A percentile compares a stretch with the other conserved stretches of the same genome.
Conservation (phyloP, 1,140 invertebrate genomes). For the Diprion similis region DNA sequence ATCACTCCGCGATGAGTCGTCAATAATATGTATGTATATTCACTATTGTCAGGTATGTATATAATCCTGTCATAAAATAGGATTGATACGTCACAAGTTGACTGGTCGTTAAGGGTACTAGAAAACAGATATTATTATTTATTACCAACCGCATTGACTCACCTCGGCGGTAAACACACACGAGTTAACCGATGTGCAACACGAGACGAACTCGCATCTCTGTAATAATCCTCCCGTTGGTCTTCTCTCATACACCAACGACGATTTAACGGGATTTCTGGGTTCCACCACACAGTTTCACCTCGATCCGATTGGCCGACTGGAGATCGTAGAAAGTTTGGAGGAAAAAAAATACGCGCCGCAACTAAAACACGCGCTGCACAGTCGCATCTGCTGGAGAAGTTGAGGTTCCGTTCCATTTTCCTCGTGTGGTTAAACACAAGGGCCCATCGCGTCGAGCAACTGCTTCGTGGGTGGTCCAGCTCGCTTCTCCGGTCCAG, state of each 20-base stretch:
- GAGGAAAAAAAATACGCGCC: neutral
- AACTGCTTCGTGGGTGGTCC: neutral
- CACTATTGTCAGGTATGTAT: neutral
- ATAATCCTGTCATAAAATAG: slow-evolving; percentile 5
- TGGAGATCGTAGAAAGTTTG: neutral
- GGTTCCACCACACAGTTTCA: neutral
- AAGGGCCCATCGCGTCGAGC: neutral
- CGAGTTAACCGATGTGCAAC: too few relatives aligned
- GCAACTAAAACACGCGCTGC: too few relatives aligned
- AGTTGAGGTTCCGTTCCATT: too few relatives aligned
- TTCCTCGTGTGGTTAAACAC: neutral
- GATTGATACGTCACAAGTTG: neutral
- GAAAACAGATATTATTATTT: slow-evolving; percentile 5
- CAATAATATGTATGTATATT: neutral
- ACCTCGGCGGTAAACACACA: too few relatives aligned
- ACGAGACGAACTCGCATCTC: too few relatives aligned
- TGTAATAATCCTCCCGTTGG: neutral
- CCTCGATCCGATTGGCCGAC: neutral
- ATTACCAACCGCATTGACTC: neutral
- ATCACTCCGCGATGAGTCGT: neutral
- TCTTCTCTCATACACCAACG: neutral
- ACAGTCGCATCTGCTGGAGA: too few relatives aligned
- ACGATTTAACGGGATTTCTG: slow-evolving; percentile 1
- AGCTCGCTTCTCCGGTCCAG: neutral
- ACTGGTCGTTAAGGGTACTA: slow-evolving; percentile 3